phyloP scores from a whole-genome alignment of 2,888 invertebrate species.

The Caenorhabditis doughertyi region DNA sequence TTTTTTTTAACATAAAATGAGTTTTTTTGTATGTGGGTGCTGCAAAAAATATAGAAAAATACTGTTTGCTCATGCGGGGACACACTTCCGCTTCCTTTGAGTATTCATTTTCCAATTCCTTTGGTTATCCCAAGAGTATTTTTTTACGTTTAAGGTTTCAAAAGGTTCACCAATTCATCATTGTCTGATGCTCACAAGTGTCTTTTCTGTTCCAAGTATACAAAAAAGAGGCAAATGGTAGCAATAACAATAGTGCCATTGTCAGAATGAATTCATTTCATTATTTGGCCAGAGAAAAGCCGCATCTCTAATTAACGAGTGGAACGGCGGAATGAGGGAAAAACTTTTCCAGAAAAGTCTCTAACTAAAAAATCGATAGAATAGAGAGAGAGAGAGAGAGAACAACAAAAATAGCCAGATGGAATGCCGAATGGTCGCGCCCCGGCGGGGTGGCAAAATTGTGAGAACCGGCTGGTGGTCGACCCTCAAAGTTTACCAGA shows the following conservation, averaged over 20 bases:
- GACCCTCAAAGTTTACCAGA: slow-evolving; percentile 59
- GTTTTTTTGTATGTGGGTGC: slow-evolving; percentile 2
- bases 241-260: slow-evolving; percentile 23
- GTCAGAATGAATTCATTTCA: slow-evolving; percentile 14
- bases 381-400: background rate
- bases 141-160: slow-evolving; percentile 29
- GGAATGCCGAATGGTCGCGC: too few species aligned
- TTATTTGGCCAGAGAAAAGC: slow-evolving; percentile 15
- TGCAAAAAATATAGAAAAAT: slow-evolving; percentile 32
- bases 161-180: slow-evolving; percentile 12
- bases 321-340: too few species aligned
- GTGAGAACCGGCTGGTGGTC: slow-evolving; percentile 53
- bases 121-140: slow-evolving; percentile 44
- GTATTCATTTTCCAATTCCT: slow-evolving; percentile 49
- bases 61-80: slow-evolving; percentile 47
- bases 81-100: slow-evolving; percentile 53
- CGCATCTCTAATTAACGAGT: slow-evolving; percentile 32
- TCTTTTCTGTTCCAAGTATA: too few species aligned
- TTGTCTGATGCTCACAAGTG: background rate
- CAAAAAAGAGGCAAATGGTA: background rate
- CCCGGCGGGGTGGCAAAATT: slow-evolving; percentile 12
- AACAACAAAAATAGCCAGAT: slow-evolving; percentile 22
- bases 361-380: slow-evolving; percentile 18
- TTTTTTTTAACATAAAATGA: slow-evolving; percentile 1
- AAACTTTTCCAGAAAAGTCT: background rate